Evolutionary conservation across 2,888 invertebrate species (phyloP).

Genomic region (Dasysyrphus albostriatus): DNA sequence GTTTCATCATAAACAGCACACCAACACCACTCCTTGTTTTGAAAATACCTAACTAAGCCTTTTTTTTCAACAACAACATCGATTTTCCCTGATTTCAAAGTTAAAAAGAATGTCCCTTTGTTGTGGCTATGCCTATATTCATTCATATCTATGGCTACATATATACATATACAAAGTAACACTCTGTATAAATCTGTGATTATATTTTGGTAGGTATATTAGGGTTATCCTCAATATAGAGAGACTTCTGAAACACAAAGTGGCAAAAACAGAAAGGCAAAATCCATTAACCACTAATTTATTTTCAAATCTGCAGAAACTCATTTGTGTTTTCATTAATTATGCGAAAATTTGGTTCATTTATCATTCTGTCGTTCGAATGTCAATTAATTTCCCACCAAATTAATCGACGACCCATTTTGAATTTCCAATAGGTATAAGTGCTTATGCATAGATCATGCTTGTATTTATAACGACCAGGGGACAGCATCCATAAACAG

Average conservation of each 20-base stretch:
- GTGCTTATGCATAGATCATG: not conserved
- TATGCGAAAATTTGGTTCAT: slow-evolving; percentile 47
- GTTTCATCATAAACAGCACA: not conserved
- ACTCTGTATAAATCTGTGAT: slow-evolving; percentile 4
- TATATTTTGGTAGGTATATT: not conserved
- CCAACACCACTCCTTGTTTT: not conserved
- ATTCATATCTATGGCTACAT: too few relatives aligned
- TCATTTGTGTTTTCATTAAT: slow-evolving; percentile 46
- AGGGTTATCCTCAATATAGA: slow-evolving; percentile 9
- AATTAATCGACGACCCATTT: slow-evolving; percentile 42
- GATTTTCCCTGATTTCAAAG: not conserved
- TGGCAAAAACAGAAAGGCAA: slow-evolving; percentile 3
- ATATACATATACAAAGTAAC: not conserved
- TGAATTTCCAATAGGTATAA: slow-evolving; percentile 6
- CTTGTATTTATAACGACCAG: not conserved
- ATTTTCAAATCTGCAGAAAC: slow-evolving; percentile 40
- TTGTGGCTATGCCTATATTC: not conserved
- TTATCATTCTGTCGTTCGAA: slow-evolving; percentile 44
- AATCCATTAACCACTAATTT: slow-evolving; percentile 49
- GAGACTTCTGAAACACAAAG: slow-evolving; percentile 5
- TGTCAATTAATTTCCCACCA: slow-evolving; percentile 48
- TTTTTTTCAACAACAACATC: not conserved
- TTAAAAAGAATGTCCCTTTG: not conserved
- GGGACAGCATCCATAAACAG: not conserved
- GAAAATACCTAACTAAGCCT: not conserved